Evolutionary conservation across 2,797 vertebrate genomes (phyloP).

Genomic region (Aviceda cuculoides): DNA sequence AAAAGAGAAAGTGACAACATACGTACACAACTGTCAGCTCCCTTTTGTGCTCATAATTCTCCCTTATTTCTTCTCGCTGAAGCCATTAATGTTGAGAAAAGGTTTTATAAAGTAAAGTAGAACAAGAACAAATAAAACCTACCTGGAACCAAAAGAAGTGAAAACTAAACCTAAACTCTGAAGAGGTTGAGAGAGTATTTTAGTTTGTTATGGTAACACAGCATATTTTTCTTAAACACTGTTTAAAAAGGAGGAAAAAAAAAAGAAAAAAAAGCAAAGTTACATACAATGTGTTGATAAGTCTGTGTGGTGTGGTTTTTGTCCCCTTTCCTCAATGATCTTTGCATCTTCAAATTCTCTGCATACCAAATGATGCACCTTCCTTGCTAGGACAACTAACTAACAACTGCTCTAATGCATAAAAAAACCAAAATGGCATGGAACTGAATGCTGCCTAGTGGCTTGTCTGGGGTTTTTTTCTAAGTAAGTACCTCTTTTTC

Average conservation of each 20-base stretch:
- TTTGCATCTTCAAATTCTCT: conserved; percentile 26
- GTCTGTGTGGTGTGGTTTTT: conserved; percentile 26
- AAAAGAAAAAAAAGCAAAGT: not conserved
- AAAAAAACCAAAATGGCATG: not conserved
- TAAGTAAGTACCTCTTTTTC: not conserved
- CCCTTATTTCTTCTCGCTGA: conserved; percentile 8
- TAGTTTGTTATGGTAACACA: conserved; percentile 52
- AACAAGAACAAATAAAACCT: not conserved
- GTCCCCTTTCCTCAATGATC: conserved; percentile 19
- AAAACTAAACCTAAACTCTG: not conserved
- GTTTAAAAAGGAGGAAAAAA: not conserved
- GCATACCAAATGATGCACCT: not conserved
- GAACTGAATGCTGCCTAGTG: not conserved
- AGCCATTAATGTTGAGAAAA: conserved; percentile 33
- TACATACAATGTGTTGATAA: not conserved
- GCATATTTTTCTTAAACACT: conserved; percentile 57
- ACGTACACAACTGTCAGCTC: not conserved
- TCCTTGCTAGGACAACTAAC: conserved; percentile 46
- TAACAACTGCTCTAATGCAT: not conserved
- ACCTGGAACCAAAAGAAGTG: conserved; percentile 10
- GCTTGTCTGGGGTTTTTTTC: not conserved
- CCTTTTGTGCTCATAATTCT: not conserved
- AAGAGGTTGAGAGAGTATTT: conserved; percentile 30
- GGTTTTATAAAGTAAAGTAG: conserved; percentile 23
- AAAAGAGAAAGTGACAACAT: not conserved